Evolutionary conservation across 2,888 invertebrate species (phyloP).

Genomic region (Galerucella calmariensis): DNA sequence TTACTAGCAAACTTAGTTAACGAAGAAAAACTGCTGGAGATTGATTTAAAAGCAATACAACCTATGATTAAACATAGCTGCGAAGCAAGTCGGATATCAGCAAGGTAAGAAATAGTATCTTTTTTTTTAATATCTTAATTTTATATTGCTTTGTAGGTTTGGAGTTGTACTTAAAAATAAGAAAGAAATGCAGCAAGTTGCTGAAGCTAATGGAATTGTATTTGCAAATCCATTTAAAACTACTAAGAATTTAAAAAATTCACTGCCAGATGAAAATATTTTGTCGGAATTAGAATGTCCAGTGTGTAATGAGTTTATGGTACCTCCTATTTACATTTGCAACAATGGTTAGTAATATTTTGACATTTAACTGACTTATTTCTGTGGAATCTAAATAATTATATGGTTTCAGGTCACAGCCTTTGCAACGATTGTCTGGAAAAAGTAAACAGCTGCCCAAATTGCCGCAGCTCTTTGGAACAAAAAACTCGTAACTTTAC

Average conservation of each 20-base stretch:
- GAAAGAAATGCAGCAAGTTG: constrained; percentile 47
- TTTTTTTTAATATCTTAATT: neutral
- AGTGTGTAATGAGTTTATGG: constrained; percentile 51
- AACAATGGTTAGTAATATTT: constrained; percentile 42
- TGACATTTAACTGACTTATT: neutral
- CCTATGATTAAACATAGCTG: constrained; percentile 32
- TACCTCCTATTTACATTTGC: constrained; percentile 51
- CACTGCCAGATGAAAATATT: constrained; percentile 44
- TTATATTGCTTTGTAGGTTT: constrained; percentile 34
- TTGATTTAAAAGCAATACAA: constrained; percentile 42
- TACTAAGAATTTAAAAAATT: constrained; percentile 18
- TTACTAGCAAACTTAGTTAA: constrained; percentile 34
- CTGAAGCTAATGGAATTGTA: constrained; percentile 35
- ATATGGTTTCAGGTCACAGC: constrained; percentile 47
- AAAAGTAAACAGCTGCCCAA: constrained; percentile 46
- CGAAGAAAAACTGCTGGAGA: constrained; percentile 40
- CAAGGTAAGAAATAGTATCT: neutral
- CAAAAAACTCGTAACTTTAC: constrained; percentile 48
- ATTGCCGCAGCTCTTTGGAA: constrained; percentile 41
- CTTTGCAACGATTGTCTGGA: constrained; percentile 48
- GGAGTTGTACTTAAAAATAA: constrained; percentile 48
- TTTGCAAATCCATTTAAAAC: constrained; percentile 16
- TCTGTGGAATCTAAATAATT: neutral
- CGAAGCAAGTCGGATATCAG: neutral
- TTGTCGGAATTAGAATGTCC: constrained; percentile 52